These are phyloP conservation scores for Aphaenogaster rudis DNA, from an alignment of 1,140 invertebrate genomes.

Conservation along the genomic window DNA sequence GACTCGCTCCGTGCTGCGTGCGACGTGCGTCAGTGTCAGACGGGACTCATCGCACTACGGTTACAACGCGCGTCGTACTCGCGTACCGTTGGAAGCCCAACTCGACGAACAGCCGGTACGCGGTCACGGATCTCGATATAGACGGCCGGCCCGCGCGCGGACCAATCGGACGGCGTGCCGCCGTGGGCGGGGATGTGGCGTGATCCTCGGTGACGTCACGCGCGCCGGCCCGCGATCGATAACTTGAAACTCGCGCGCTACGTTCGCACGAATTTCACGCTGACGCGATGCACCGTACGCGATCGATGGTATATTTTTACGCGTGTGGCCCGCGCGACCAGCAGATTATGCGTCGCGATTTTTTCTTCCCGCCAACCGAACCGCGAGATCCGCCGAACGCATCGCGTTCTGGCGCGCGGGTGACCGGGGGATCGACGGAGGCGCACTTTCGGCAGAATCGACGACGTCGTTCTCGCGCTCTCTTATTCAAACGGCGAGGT, in stretches of 20 bases:
- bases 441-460: neutral
- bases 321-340: neutral
- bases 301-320: neutral
- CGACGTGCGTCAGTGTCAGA: neutral
- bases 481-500: neutral
- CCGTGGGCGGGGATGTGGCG: constrained; percentile 84
- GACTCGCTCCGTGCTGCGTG: neutral
- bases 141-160: constrained; percentile 72
- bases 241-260: constrained; percentile 63
- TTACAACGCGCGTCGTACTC: constrained; percentile 31
- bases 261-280: constrained; percentile 46
- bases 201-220: constrained; percentile 85
- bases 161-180: constrained; percentile 78
- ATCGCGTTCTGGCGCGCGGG: neutral
- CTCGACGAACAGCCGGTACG: constrained; percentile 46
- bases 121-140: constrained; percentile 67
- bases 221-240: constrained; percentile 73
- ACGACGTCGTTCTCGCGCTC: neutral
- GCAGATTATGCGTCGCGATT: neutral
- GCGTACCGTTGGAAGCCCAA: constrained; percentile 42
- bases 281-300: constrained; percentile 36
- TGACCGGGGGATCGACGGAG: neutral
- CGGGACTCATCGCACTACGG: constrained; percentile 15
- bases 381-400: too few species aligned
- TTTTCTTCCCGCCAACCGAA: neutral